Conservation (phyloP, 2,888 invertebrate genomes). For the Cryptocephalus primarius region DNA sequence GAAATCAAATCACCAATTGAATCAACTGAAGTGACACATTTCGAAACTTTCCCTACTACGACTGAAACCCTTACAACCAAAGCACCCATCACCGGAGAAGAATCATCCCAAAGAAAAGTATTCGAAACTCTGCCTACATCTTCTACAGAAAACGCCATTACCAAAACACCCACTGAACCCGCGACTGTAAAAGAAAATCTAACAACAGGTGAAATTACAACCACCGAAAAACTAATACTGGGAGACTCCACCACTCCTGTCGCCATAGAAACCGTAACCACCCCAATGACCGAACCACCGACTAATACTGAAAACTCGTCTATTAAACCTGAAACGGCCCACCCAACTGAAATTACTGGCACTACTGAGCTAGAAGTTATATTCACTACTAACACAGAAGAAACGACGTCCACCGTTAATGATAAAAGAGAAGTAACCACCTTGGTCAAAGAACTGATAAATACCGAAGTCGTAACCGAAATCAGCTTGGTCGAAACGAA, state of each 20-base stretch:
- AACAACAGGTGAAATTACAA: constrained; percentile 1
- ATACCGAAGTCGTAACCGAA: constrained; percentile 3
- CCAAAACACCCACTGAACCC: background rate
- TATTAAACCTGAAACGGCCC: constrained; percentile 11
- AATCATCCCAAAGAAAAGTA: too few relatives aligned
- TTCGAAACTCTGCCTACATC: too few relatives aligned
- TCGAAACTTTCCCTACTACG: too few relatives aligned
- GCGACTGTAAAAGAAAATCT: background rate
- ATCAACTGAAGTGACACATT: too few relatives aligned
- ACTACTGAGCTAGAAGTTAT: constrained; percentile 1
- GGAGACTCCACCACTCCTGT: background rate
- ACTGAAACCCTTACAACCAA: too few relatives aligned
- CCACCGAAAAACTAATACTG: constrained; percentile 3
- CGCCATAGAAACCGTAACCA: constrained; percentile 4
- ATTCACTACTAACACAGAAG: constrained; percentile 11
- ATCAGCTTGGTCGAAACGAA: constrained; percentile 2
- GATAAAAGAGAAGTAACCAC: background rate
- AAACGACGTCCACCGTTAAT: constrained; percentile 10
- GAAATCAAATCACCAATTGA: too few relatives aligned
- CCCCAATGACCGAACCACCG: constrained; percentile 2
- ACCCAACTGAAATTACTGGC: constrained; percentile 7
- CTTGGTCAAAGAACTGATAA: constrained; percentile 2
- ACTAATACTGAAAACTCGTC: constrained; percentile 5
- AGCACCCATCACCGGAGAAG: too few relatives aligned
- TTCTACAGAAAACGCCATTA: background rate